Evolutionary conservation across 1,140 invertebrate species (phyloP).

Genomic region (Zaprionus vittiger): DNA sequence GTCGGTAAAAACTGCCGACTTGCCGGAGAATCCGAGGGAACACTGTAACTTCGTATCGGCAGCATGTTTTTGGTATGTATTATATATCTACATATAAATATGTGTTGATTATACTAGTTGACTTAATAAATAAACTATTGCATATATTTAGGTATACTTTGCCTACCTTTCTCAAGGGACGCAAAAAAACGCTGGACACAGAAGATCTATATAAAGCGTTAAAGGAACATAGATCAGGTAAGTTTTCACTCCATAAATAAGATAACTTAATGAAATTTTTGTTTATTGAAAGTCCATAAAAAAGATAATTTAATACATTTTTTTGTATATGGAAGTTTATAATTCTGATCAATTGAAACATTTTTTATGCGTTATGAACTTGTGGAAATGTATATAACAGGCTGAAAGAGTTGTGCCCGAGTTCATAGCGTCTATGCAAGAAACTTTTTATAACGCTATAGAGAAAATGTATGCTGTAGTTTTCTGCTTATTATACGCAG

Average conservation of each 20-base stretch:
- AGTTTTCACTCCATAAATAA: constrained; percentile 1
- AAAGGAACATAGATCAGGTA: constrained; percentile 86
- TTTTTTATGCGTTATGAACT: no score
- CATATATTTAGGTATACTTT: constrained; percentile 84
- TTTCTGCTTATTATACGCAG: no score
- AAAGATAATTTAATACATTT: no score
- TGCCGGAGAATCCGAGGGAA: constrained; percentile 83
- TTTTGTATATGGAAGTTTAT: no score
- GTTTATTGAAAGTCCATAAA: no score
- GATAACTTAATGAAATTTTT: no score
- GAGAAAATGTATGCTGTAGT: no score
- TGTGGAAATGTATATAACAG: no score
- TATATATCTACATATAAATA: not conserved
- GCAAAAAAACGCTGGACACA: constrained; percentile 85
- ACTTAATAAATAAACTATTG: constrained; percentile 14
- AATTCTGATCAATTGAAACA: not conserved
- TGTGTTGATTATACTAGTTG: not conserved
- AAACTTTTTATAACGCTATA: no score
- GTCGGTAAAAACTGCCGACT: constrained; percentile 78
- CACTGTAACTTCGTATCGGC: constrained; percentile 70
- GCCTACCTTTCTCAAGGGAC: constrained; percentile 85
- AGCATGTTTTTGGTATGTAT: constrained; percentile 77
- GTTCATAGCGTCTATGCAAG: not conserved
- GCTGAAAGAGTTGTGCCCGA: no score
- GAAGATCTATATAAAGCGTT: constrained; percentile 87